Conservation (phyloP, 2,888 invertebrate species). For the Tipula confusa region DNA sequence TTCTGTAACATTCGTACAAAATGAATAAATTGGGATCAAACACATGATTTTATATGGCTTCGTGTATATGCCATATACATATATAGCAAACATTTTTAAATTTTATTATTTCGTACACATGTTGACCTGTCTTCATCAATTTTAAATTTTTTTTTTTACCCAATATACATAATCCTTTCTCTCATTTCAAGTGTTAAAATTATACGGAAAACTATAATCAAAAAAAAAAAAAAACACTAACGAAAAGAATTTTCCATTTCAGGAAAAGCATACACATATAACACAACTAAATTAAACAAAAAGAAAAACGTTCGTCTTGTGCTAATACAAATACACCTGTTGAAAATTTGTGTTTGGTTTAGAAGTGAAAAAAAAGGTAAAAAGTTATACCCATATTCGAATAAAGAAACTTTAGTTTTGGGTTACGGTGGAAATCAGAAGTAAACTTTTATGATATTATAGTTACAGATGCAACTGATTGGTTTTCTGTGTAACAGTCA, state of each 20-base stretch:
- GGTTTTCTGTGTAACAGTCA: neutral
- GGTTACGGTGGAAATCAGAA: neutral
- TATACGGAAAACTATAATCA: neutral
- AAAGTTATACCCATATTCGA: neutral
- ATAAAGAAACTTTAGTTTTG: neutral
- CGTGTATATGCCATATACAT: neutral
- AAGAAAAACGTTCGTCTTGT: neutral
- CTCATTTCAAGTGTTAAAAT: neutral
- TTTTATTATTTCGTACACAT: neutral
- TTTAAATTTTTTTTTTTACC: neutral
- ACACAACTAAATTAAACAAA: neutral
- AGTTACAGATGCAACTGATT: neutral
- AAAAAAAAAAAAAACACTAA: neutral
- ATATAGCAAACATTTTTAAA: neutral
- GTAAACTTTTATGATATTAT: neutral
- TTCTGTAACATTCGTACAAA: neutral
- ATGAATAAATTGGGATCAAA: neutral
- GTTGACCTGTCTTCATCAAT: constrained; percentile 12
- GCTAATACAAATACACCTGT: neutral
- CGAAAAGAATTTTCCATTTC: neutral
- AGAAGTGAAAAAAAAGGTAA: neutral
- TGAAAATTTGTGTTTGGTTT: neutral
- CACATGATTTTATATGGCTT: neutral
- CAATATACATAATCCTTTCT: neutral
- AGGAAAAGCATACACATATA: neutral